A percentile compares a stretch with the other conserved stretches of the same genome.
These are phyloP conservation scores for Hydropsyche tenuis DNA, from an alignment of 1,140 invertebrate genomes.

Conservation along the genomic window DNA sequence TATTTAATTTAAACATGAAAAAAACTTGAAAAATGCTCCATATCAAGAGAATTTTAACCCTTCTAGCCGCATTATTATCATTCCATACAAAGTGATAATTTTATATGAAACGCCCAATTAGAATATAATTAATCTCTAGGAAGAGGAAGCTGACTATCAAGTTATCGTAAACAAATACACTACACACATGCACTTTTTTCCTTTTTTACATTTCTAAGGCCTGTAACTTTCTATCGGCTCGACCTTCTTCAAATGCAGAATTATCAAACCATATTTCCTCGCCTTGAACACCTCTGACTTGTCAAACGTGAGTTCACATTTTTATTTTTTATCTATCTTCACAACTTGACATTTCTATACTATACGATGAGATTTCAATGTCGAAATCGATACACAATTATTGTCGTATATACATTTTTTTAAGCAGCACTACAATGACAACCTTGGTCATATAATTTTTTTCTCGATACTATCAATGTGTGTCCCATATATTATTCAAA, in stretches of 20 bases:
- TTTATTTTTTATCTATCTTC: background rate
- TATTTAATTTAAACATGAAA: background rate
- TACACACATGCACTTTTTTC: background rate
- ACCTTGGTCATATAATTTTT: background rate
- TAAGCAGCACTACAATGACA: background rate
- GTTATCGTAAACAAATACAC: background rate
- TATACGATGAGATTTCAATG: slow-evolving; percentile 13
- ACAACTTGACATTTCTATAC: slow-evolving; percentile 7
- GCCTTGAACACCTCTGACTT: background rate
- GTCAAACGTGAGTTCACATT: background rate
- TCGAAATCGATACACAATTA: slow-evolving; percentile 8
- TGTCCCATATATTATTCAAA: slow-evolving; percentile 14
- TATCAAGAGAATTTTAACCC: too few relatives aligned
- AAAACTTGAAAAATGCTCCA: too few relatives aligned
- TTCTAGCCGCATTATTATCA: too few relatives aligned
- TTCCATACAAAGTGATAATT: too few relatives aligned
- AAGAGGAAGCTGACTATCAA: slow-evolving; percentile 5
- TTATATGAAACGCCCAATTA: too few relatives aligned
- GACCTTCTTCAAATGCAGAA: slow-evolving; percentile 10
- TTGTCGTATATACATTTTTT: background rate
- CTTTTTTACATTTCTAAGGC: background rate
- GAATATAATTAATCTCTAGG: background rate
- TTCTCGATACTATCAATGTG: background rate
- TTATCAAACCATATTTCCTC: slow-evolving; percentile 1
- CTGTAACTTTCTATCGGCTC: slow-evolving; percentile 23